Evolutionary conservation across 2,797 vertebrate species (phyloP), one percentile per base, ranked within the genome.

Genomic region (Holocentrus rufus): DNA sequence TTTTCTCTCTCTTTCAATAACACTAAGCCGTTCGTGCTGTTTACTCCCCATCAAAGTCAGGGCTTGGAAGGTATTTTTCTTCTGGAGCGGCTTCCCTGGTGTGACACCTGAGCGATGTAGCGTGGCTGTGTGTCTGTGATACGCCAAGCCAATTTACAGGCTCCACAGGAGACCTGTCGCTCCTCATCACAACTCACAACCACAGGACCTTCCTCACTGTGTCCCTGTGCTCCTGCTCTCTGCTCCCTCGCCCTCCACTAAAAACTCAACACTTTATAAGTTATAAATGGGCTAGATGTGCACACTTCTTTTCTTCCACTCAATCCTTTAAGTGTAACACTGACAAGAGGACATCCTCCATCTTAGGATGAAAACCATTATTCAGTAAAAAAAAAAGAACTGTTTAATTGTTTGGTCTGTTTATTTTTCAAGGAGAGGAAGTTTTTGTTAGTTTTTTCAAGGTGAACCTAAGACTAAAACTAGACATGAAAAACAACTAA

Each of bases 41-140:
- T 91, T 92, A 91, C 89, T 91, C 86, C 83, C 85, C 85, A 87
- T 92, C 90, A 93, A 92, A 93, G 90, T 91, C 89, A 86, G 85
- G 82, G 88, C 84, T 90, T 82, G 90, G 88, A 92, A 92, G 86
- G 85, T 89, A 88, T 91, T 91, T 93, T 91, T 93, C 87, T 86
- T 86, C 63, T 80, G 81, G 87, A 89, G 89, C 83, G 55, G 89
- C 91, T 88, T 91, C 89, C 91, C 90, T 76, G 87, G 87, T 91
- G 90, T 90, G 92, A 92, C 91, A 93, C 91, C 90, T 91, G 92
- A 91, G 87, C 88, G 85, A 91, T 91, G 90, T 90, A 88, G 91
- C 90, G 65, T 90, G 89, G 90, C 92, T 93, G 92, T 86, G 90
- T 91, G 90, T 90, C 90, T 91, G 91, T 88, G 91, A 92, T 92